Evolutionary conservation across 1,140 invertebrate genomes (phyloP), one percentile per base, ranked within the genome.

Genomic region (Cardiocondyla obscurior): DNA sequence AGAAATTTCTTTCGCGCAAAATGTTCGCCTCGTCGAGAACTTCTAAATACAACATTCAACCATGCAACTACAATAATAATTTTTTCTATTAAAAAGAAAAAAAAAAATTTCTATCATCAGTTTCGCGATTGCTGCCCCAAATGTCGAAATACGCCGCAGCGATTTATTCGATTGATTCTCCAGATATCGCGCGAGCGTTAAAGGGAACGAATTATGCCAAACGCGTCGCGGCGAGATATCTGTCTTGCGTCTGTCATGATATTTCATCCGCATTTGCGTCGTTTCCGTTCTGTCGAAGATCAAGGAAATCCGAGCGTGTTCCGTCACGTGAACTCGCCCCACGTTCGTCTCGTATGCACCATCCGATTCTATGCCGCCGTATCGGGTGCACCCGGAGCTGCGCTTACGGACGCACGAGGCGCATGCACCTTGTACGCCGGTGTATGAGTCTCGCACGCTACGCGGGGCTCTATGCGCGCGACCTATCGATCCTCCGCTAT

Each of bases 401-500:
- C 28, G 25, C 55, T 74, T 49, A 44, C 55, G 39, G 44, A 36
- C 12, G 44, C 44, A 76, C 16, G 74, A 25, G 46, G 74, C 62
- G 74, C 74, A 79, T 79, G 33, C 46, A 79, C 74, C 46, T n/a
- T 67, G 62, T 28, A 22, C 53, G 62, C n/a, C 62, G 22, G 25
- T 79, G 62, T 69, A 76, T 76, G 58, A 58, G 65, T 28, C 28
- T 76, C 22, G 42, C 28, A 62, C 57, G 72, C n/a, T 16, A 60
- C 57, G 30, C 57, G 51, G 57, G 51, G 12, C 70, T 55, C 51
- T 33, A 53, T 33, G 42, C 67, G 73, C 67, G 46, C 81, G 42
- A 74, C 58, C 30, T 44, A 46, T 70, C 67, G 55, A 77, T 85
- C 33, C 62, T n/a, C 60, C 72, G 74, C 51, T 84, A 79, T 84